phyloP scores from a whole-genome alignment of 2,113 vertebrate species.

The Andinoacara biseriatus region DNA sequence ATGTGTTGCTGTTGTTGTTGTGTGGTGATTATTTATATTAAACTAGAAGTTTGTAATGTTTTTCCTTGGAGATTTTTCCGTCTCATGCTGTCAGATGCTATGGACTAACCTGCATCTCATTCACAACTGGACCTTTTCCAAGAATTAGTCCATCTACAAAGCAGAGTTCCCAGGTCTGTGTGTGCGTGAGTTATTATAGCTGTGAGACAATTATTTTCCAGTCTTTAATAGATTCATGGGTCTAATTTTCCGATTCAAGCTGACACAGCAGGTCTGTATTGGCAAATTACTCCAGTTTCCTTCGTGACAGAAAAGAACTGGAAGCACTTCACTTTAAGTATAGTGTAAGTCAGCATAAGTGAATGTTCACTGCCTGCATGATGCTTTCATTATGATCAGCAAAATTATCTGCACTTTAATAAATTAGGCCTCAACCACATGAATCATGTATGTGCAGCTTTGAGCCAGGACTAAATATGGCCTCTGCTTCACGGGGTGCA shows the following conservation, averaged over 20 bases:
- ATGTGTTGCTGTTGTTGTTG: neutral
- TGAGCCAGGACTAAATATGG: neutral
- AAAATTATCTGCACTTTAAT: neutral
- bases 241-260: constrained; percentile 36
- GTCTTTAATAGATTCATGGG: constrained; percentile 29
- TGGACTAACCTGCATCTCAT: neutral
- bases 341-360: constrained; percentile 18
- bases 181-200: neutral
- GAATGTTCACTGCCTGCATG: neutral
- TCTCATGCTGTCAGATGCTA: neutral
- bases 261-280: constrained; percentile 30
- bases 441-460: neutral
- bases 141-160: neutral
- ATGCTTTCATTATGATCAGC: constrained; percentile 23
- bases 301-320: neutral
- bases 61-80: neutral
- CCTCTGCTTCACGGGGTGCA: neutral
- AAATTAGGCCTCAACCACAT: neutral
- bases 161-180: neutral
- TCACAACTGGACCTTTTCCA: neutral
- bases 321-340: constrained; percentile 39
- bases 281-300: constrained; percentile 16
- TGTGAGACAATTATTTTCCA: constrained; percentile 35
- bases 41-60: neutral
- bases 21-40: neutral